A percentile compares a stretch with the other conserved stretches of the same genome.
Evolutionary conservation across 2,888 invertebrate species (phyloP).

Genomic region (Merodon equestris): DNA sequence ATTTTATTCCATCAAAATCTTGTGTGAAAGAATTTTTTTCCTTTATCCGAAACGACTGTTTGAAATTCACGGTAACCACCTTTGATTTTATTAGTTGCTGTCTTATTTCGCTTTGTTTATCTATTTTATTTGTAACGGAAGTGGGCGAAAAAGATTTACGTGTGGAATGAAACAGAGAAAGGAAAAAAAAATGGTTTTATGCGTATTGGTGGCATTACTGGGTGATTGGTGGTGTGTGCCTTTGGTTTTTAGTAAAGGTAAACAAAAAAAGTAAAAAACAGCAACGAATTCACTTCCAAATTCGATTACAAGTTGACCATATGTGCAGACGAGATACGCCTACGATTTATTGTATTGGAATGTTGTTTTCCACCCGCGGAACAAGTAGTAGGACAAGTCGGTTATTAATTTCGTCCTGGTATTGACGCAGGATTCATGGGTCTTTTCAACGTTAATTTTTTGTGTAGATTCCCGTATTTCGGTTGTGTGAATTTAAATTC

Average conservation of each 20-base stretch:
- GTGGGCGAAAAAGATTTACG: constrained; percentile 25
- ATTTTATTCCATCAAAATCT: too few species aligned
- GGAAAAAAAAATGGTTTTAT: constrained; percentile 24
- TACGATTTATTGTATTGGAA: constrained; percentile 29
- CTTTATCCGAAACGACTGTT: too few species aligned
- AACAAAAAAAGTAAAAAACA: neutral
- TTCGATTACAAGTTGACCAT: constrained; percentile 41
- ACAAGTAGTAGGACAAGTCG: too few species aligned
- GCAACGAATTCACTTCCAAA: constrained; percentile 5
- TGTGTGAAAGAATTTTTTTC: too few species aligned
- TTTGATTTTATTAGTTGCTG: constrained; percentile 15
- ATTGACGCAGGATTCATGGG: too few species aligned
- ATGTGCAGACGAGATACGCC: constrained; percentile 36
- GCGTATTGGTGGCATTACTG: constrained; percentile 23
- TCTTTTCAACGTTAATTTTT: too few species aligned
- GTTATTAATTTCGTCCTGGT: too few species aligned
- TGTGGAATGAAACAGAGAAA: too few species aligned
- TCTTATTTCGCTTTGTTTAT: constrained; percentile 12
- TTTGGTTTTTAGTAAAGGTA: neutral
- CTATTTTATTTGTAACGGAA: constrained; percentile 47
- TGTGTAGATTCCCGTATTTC: too few species aligned
- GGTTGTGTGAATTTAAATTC: too few species aligned
- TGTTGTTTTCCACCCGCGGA: constrained; percentile 11
- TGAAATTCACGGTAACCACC: neutral
- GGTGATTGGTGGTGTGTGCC: neutral